These are phyloP conservation scores for Drosophila tropicalis DNA, from an alignment of 1,140 invertebrate genomes.

Conservation along the genomic window DNA sequence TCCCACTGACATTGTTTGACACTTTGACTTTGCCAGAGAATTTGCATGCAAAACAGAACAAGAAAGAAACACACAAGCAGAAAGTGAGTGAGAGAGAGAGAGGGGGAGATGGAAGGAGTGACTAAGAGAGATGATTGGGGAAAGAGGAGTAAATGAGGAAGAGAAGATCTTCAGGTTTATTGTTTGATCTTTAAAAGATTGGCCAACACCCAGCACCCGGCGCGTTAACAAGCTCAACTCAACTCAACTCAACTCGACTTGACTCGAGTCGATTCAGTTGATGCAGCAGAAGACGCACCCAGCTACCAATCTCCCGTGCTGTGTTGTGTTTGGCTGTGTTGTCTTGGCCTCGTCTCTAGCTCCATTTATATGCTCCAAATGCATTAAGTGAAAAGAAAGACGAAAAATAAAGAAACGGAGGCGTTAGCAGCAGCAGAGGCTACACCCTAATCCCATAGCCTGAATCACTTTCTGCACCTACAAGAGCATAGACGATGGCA, in stretches of 20 bases:
- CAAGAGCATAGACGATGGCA: conserved; percentile 36
- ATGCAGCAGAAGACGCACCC: conserved; percentile 60
- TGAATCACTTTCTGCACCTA: conserved; percentile 80
- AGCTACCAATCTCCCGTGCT: conserved; percentile 57
- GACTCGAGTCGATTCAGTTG: conserved; percentile 13
- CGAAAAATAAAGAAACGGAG: conserved; percentile 7
- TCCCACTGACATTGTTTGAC: conserved; percentile 80
- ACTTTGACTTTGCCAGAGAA: conserved; percentile 71
- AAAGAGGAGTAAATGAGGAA: not conserved
- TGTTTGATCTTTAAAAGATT: conserved; percentile 80
- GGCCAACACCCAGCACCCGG: conserved; percentile 73
- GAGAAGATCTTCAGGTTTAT: conserved; percentile 64
- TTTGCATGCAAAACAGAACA: conserved; percentile 65
- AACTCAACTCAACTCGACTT: conserved; percentile 2
- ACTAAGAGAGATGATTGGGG: not conserved
- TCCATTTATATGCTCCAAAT: conserved; percentile 76
- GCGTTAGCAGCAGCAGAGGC: conserved; percentile 29
- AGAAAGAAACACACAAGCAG: not conserved
- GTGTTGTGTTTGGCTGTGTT: not conserved
- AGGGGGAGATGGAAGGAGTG: conserved; percentile 12
- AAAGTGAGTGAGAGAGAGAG: not conserved
- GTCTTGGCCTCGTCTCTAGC: conserved; percentile 27
- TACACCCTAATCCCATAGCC: conserved; percentile 73
- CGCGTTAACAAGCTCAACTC: conserved; percentile 67
- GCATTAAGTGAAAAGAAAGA: conserved; percentile 65